Base-by-base conservation (phyloP, 35 echinoderm and acorn worm species). In the Lytechinus pictus region DNA sequence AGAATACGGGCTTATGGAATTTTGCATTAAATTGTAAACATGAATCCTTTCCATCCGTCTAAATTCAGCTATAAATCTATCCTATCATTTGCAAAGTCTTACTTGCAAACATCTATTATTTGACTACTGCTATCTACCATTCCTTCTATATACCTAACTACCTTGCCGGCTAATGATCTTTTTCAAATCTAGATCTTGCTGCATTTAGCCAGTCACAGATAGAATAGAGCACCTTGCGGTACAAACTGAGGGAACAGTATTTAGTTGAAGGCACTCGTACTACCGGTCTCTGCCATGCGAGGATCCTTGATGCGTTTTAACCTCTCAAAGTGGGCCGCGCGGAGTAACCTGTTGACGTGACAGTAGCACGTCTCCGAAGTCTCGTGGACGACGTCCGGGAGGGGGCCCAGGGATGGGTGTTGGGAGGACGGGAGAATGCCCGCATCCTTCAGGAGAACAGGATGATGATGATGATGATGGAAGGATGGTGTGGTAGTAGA, bases 321-420 rank as follows among this genome's bases (percentile, higher is more conserved):
- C 79, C 93, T 96, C 21, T 79, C 66, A 60, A 96, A 96, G 54
- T 96, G 96, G 5, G 96, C 96, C 9, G 93, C 29, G 12, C 96
- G 92, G 86, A 96, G 71, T 60, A 94, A 86, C 92, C 96, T 96
- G 52, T 96, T 96, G 61, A 96, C 86, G 1, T 87, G 61, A 54
- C 56, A 54, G 29, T 96, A 96, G 19, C 55, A 54, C 9, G 92
- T 53, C 71, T 88, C 28, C 10, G 86, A 86, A 9, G 33, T 54
- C 14, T 86, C 16, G 21, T 53, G 95, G 6, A 54, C 54, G 1
- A 88, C 86, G 87, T 87, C 53, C 7, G 95, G 91, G 53, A 94
- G 93, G 6, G 52, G 88, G 3, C 61, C 61, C 86, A 94, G 87
- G 52, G 24, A 58, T 87, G 56, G 28, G 86, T 52, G 71, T 53